Conservation (phyloP, 2,797 vertebrate genomes). For the Clarias pachynema region DNA sequence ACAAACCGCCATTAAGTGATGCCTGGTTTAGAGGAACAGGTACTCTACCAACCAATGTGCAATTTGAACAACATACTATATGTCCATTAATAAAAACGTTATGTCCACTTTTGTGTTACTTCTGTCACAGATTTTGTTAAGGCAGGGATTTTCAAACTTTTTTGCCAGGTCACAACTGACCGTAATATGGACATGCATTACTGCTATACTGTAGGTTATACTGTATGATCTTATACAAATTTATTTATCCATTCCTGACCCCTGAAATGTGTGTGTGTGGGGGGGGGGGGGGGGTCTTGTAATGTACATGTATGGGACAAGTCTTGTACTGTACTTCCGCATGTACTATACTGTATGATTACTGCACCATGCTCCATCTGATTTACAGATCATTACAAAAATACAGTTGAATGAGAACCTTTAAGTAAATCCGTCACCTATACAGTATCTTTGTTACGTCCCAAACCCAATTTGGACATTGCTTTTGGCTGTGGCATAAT, state of each 20-base stretch:
- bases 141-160: neutral
- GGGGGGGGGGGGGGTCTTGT: too few species aligned
- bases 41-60: too few species aligned
- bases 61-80: too few species aligned
- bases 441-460: neutral
- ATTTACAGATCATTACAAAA: neutral
- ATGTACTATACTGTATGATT: neutral
- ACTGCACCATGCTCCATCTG: neutral
- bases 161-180: neutral
- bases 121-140: slow-evolving; percentile 62
- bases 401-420: neutral
- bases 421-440: neutral
- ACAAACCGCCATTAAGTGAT: too few species aligned
- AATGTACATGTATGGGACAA: neutral
- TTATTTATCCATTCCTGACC: neutral
- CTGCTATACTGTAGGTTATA: neutral
- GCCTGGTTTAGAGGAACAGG: too few species aligned
- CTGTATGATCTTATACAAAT: neutral
- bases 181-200: neutral
- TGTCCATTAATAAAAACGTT: slow-evolving; percentile 78
- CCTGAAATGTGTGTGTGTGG: too few species aligned
- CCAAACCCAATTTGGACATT: neutral
- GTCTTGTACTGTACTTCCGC: neutral
- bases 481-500: neutral
- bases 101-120: too few species aligned